Conservation (phyloP, 2,797 vertebrate species). For the Pangasius krempfi region DNA sequence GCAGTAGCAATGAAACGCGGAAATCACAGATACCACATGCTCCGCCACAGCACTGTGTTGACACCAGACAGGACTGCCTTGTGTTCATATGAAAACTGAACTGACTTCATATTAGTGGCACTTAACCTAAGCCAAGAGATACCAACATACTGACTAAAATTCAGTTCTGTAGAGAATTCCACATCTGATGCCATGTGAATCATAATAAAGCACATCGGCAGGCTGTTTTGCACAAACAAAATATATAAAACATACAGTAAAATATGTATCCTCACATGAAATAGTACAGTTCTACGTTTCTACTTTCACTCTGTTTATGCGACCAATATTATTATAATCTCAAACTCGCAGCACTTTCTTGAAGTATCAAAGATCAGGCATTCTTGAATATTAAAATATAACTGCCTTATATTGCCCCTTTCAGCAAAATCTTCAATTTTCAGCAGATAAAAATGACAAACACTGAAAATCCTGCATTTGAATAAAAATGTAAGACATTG, state of each 20-base stretch:
- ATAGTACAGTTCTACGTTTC: not conserved
- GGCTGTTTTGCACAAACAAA: not conserved
- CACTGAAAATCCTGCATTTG: not conserved
- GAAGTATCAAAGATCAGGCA: not conserved
- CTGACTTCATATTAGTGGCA: constrained; percentile 2
- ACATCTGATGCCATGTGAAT: not conserved
- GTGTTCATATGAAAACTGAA: constrained; percentile 32
- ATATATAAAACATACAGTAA: not conserved
- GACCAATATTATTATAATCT: not conserved
- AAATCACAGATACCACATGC: constrained; percentile 40
- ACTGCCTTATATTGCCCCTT: not conserved
- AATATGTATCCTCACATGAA: not conserved
- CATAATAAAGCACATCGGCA: not conserved
- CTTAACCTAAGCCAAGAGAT: constrained; percentile 38
- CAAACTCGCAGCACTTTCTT: not conserved
- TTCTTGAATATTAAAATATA: constrained; percentile 23
- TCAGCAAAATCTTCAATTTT: constrained; percentile 23
- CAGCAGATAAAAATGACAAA: constrained; percentile 4
- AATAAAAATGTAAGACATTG: constrained; percentile 14
- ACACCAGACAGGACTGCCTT: constrained; percentile 10
- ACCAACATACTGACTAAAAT: constrained; percentile 23
- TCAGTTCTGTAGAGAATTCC: not conserved
- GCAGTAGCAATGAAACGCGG: constrained; percentile 12
- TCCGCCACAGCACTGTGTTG: constrained; percentile 21
- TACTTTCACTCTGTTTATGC: not conserved